phyloP scores from a whole-genome alignment of 2,113 vertebrate species.

The Rostratula benghalensis region DNA sequence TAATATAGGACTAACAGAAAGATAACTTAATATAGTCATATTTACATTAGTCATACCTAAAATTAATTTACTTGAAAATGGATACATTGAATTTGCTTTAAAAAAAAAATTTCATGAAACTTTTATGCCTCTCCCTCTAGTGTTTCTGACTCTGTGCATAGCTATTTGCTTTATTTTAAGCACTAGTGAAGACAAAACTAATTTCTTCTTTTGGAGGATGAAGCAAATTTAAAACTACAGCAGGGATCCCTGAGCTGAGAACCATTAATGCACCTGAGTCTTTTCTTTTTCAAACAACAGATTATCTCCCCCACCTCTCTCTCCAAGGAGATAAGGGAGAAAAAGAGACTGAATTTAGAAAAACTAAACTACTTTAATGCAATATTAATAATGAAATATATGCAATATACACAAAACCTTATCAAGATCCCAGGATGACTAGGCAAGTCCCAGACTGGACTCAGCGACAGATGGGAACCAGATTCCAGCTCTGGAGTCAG shows the following conservation, averaged over 20 bases:
- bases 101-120: background rate
- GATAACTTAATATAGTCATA: background rate
- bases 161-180: background rate
- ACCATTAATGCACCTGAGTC: background rate
- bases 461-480: too few species aligned
- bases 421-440: too few species aligned
- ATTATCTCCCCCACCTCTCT: too few species aligned
- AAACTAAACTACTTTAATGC: too few species aligned
- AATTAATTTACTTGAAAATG: background rate
- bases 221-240: background rate
- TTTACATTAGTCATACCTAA: background rate
- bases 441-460: too few species aligned
- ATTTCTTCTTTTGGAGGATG: background rate
- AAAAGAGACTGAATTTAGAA: too few species aligned
- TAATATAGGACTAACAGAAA: background rate
- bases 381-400: too few species aligned
- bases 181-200: background rate
- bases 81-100: background rate
- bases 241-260: background rate
- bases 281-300: background rate
- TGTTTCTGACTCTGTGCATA: background rate
- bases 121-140: background rate
- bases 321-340: too few species aligned
- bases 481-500: too few species aligned
- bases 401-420: too few species aligned